Percentiles rank a stretch among this genome's conserved stretches.
phyloP scores from a whole-genome alignment of 2,797 vertebrate species.

The Sebastes aleutianus region DNA sequence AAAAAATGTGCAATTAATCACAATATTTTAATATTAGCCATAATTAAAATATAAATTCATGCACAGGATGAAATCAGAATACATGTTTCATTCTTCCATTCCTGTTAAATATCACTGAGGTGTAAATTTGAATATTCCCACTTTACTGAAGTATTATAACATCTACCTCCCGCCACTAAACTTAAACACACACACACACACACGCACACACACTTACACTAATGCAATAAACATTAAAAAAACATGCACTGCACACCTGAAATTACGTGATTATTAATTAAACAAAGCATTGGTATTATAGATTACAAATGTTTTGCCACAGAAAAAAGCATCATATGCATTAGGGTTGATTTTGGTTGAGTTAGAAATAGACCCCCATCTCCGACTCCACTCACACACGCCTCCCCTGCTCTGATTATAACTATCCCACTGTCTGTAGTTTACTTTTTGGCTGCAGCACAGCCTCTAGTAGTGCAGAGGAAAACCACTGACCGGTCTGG shows the following conservation, averaged over 20 bases:
- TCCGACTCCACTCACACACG: neutral
- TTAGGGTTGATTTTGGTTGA: neutral
- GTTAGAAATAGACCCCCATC: neutral
- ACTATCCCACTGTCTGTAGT: slow-evolving; percentile 12
- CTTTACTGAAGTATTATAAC: neutral
- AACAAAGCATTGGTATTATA: neutral
- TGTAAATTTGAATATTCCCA: neutral
- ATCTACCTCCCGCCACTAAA: neutral
- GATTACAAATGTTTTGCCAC: neutral
- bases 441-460: slow-evolving; percentile 33
- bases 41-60: neutral
- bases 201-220: neutral
- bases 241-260: neutral
- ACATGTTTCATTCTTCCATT: neutral
- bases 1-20: too few species aligned
- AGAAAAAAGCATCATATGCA: neutral
- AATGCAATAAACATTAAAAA: neutral
- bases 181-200: neutral
- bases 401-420: slow-evolving; percentile 1
- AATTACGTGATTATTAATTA: neutral
- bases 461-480: slow-evolving; percentile 21
- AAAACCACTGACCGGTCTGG: slow-evolving; percentile 57
- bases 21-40: too few species aligned
- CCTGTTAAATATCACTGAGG: neutral
- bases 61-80: neutral